These are phyloP conservation scores for Garrulus glandarius DNA, from an alignment of 2,797 vertebrate genomes.

Conservation along the genomic window DNA sequence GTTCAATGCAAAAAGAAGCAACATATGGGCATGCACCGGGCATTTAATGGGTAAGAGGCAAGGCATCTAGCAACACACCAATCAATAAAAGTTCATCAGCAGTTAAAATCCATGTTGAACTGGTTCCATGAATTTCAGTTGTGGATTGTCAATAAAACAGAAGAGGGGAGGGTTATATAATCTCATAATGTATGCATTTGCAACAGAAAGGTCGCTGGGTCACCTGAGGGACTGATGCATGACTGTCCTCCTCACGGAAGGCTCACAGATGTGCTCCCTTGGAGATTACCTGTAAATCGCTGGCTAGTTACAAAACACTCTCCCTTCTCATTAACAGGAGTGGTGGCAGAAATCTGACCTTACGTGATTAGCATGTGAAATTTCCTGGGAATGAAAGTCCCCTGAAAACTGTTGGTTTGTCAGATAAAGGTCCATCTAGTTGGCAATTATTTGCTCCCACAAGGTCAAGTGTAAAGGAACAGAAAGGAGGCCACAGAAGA, in stretches of 20 bases:
- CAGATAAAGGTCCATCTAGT: background rate
- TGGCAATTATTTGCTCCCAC: background rate
- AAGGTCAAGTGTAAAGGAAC: background rate
- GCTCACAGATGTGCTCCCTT: background rate
- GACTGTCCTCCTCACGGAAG: background rate
- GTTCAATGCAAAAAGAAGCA: constrained; percentile 12
- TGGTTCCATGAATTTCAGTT: constrained; percentile 25
- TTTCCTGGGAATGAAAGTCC: background rate
- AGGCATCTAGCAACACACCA: background rate
- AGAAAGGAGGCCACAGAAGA: background rate
- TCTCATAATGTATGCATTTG: background rate
- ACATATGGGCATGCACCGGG: background rate
- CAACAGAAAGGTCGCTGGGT: background rate
- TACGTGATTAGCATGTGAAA: background rate
- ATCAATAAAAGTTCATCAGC: constrained; percentile 34
- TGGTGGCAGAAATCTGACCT: background rate
- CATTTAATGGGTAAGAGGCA: constrained; percentile 37
- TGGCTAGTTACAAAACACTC: background rate
- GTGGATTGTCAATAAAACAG: background rate
- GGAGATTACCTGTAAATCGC: background rate
- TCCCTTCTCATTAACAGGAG: background rate
- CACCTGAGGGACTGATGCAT: background rate
- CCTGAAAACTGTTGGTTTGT: constrained; percentile 6
- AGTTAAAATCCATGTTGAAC: constrained; percentile 48
- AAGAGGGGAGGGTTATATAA: background rate